Percentiles rank a stretch among this genome's conserved stretches.
Conservation (phyloP, 2,113 vertebrate genomes). For the Scomber colias region DNA sequence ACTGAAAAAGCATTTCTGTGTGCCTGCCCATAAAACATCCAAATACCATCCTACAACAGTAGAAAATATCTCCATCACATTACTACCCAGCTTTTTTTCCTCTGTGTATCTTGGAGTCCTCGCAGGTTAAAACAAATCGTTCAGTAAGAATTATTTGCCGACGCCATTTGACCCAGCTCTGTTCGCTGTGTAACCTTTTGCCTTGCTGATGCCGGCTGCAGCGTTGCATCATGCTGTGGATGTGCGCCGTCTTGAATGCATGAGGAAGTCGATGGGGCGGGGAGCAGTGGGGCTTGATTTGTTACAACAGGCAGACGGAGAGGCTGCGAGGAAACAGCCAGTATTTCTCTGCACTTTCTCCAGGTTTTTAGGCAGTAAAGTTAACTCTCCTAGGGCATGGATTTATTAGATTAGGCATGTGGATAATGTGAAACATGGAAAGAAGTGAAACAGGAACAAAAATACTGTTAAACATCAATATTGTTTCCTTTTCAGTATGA, state of each 20-base stretch:
- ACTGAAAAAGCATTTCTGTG: too few species aligned
- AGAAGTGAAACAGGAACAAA: neutral
- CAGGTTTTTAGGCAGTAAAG: slow-evolving; percentile 1
- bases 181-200: slow-evolving; percentile 27
- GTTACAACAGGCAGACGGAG: neutral
- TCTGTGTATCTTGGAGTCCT: too few species aligned
- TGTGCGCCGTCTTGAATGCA: neutral
- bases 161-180: slow-evolving; percentile 11
- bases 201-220: slow-evolving; percentile 35
- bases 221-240: slow-evolving; percentile 52
- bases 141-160: neutral
- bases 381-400: neutral
- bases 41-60: too few species aligned
- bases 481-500: neutral
- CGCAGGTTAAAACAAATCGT: neutral
- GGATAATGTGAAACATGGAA: neutral
- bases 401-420: slow-evolving; percentile 1
- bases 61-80: too few species aligned
- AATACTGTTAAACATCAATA: neutral
- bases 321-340: slow-evolving; percentile 1
- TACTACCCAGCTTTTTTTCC: too few species aligned
- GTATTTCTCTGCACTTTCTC: neutral
- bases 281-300: neutral
- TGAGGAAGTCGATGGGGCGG: neutral
- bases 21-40: too few species aligned